Conservation (phyloP, 2,113 vertebrate species). For the Anseranas semipalmata region DNA sequence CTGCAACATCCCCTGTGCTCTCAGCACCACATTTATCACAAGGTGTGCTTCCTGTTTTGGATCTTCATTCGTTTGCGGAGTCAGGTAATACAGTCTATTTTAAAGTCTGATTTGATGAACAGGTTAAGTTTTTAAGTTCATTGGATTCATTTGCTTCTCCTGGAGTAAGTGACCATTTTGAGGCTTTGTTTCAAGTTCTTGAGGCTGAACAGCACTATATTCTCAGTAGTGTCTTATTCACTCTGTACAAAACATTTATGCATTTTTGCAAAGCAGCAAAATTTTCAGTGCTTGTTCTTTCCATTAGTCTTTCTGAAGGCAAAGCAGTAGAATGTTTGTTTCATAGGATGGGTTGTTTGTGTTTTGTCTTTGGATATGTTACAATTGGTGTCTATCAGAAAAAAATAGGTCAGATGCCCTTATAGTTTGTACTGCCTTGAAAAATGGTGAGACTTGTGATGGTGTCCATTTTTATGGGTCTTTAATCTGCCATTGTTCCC, state of each 20-base stretch:
- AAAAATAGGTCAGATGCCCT: background rate
- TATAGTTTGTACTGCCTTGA: background rate
- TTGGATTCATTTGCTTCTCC: background rate
- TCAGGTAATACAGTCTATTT: conserved; percentile 77
- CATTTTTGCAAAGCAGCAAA: background rate
- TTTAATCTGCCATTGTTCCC: background rate
- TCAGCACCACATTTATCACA: conserved; percentile 83
- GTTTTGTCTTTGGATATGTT: background rate
- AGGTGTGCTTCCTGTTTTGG: conserved; percentile 76
- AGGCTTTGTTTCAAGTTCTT: background rate
- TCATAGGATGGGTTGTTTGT: background rate
- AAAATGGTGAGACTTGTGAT: background rate
- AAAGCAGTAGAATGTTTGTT: background rate
- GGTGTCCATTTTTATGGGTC: background rate
- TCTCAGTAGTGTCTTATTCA: background rate
- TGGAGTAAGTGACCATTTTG: background rate
- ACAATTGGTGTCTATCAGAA: background rate
- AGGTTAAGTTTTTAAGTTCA: conserved; percentile 2
- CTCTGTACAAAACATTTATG: background rate
- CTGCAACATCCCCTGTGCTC: conserved; percentile 60
- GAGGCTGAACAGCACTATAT: background rate
- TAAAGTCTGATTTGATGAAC: background rate
- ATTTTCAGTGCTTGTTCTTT: background rate
- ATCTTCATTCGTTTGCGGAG: conserved; percentile 83
- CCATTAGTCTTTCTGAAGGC: fast-evolving